Base-by-base conservation (phyloP, 2,797 vertebrate species). In the Benthosema pterotum region DNA sequence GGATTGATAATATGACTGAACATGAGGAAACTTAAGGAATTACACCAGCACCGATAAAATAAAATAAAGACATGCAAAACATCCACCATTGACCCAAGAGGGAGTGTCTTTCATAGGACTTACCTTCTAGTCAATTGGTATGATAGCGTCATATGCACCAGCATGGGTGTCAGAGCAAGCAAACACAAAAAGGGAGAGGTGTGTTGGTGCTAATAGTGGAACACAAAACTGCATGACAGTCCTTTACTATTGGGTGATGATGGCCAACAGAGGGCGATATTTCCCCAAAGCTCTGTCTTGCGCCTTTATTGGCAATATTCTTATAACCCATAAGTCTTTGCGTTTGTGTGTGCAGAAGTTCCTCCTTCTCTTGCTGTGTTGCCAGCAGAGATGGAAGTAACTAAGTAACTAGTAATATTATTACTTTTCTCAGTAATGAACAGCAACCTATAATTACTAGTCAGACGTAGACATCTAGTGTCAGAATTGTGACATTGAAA, bases 121-220 rank as follows among this genome's bases (percentile, higher is more conserved):
- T 89, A 92, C 91, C 88, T 92, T 92, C 86, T 93, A 85, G 78
- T 69, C 89, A 94, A 92, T 76, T 92, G 69, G 74, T 58, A 80
- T 78, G 82, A 84, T 59, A 76, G 66, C 69, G 2, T 3, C 22
- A 25, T 25, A 25, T n/a, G 22, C 22, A 25, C 22, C 22, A 25
- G 22, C 92, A 92, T 76, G 92, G 69, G 74, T 58, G 80, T 78
- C 83, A 84, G 57, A 76, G 66, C 69, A 56, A 2, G 73, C 77
- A 83, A 58, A 84, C 78, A 25, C n/a, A n/a, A n/a, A 85, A 77
- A 80, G 58, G 74, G 60, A 79, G 69, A 88, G 22, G 72, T 17
- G 67, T 50, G 66, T 88, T 76, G 74, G 67, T 71, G 60, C 62
- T 28, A 63, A 60, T n/a, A n/a, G 59, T 38, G 32, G 18, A 66